A percentile compares a stretch with the other conserved stretches of the same genome.
Evolutionary conservation across 2,888 invertebrate species (phyloP).

Genomic region (Lydus trimaculatus): DNA sequence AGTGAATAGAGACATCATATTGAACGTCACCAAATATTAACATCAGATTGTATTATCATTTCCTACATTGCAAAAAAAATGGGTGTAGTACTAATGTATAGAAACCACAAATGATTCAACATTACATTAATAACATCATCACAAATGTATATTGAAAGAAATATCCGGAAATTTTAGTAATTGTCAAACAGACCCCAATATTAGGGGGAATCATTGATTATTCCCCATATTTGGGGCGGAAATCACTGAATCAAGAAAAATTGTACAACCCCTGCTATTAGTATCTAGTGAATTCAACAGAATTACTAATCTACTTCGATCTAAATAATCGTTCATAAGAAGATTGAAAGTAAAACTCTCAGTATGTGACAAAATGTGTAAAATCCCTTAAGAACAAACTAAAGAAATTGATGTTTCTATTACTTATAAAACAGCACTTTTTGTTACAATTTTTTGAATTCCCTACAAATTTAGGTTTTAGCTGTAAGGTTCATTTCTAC

Average conservation of each 20-base stretch:
- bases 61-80: background rate
- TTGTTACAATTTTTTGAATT: too few species aligned
- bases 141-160: background rate
- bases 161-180: background rate
- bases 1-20: background rate
- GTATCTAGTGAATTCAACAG: background rate
- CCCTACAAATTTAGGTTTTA: too few species aligned
- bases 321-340: too few species aligned
- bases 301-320: background rate
- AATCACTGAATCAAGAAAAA: constrained; percentile 9
- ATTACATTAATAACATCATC: background rate
- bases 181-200: constrained; percentile 4
- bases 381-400: too few species aligned
- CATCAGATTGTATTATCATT: background rate
- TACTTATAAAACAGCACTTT: too few species aligned
- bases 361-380: too few species aligned
- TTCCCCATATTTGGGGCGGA: constrained; percentile 4
- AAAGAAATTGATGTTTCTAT: too few species aligned
- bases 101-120: constrained; percentile 7
- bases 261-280: background rate
- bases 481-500: too few species aligned
- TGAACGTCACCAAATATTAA: background rate
- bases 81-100: background rate
- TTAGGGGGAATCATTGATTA: background rate
- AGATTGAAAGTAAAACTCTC: background rate